Conservation (phyloP, 2,888 invertebrate genomes). For the Acrobasis suavella region DNA sequence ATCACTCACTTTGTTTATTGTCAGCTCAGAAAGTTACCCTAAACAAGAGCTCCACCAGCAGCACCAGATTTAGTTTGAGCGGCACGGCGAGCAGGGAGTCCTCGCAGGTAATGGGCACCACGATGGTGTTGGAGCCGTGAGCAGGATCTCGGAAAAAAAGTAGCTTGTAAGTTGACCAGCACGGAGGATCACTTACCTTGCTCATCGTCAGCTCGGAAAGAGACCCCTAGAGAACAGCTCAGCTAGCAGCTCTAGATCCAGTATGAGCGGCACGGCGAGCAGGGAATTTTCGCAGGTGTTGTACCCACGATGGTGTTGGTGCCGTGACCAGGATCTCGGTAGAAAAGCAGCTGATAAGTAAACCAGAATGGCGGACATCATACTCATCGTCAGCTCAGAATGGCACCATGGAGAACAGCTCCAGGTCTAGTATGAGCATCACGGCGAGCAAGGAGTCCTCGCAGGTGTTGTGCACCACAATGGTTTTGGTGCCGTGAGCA, state of each 20-base stretch:
- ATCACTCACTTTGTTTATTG: constrained; percentile 52
- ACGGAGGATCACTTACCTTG: constrained; percentile 41
- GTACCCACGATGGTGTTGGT: constrained; percentile 94
- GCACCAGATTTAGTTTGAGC: constrained; percentile 93
- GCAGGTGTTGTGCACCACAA: constrained; percentile 97
- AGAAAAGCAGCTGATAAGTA: too few species aligned
- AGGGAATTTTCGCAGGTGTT: constrained; percentile 99
- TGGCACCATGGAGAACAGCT: constrained; percentile 90
- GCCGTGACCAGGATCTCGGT: constrained; percentile 92
- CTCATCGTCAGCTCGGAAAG: constrained; percentile 70
- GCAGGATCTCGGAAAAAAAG: constrained; percentile 90
- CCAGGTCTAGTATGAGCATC: constrained; percentile 95
- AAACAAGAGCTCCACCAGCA: constrained; percentile 92
- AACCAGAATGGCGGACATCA: too few species aligned
- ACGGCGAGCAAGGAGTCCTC: constrained; percentile 97
- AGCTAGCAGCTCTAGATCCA: constrained; percentile 93
- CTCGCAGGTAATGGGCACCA: constrained; percentile 98
- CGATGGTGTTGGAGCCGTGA: constrained; percentile 97
- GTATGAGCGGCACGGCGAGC: constrained; percentile 94
- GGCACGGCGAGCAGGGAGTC: constrained; percentile 97
- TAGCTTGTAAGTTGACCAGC: too few species aligned
- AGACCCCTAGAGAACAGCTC: constrained; percentile 92
- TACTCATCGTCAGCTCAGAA: constrained; percentile 70
- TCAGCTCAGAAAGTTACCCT: constrained; percentile 85
- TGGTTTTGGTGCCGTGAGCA: constrained; percentile 96